These are phyloP conservation scores for Thomomys bottae DNA, from an alignment of 2,113 vertebrate genomes.

Conservation along the genomic window DNA sequence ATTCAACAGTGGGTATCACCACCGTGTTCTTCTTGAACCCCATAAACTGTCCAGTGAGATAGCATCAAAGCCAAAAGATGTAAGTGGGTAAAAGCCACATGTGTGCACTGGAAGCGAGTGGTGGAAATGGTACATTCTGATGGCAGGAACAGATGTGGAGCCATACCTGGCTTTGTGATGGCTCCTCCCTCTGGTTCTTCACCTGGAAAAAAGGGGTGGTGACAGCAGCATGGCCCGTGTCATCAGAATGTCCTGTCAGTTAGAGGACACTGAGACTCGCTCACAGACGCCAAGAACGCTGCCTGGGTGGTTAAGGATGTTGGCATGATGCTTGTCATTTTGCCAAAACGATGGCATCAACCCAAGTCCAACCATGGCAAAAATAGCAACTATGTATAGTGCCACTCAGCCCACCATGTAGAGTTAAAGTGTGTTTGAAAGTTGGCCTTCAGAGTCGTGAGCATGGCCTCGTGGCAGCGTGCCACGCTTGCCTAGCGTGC, in stretches of 20 bases:
- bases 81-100: not conserved
- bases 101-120: not conserved
- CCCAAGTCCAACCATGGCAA: not conserved
- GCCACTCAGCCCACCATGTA: not conserved
- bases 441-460: too few species aligned
- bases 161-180: not conserved
- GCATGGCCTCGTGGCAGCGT: too few species aligned
- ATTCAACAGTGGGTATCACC: not conserved
- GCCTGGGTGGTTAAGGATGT: fast-evolving
- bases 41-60: fast-evolving
- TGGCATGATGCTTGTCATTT: too few species aligned
- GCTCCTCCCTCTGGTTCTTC: not conserved
- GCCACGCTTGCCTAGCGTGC: too few species aligned
- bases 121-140: fast-evolving
- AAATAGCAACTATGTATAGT: fast-evolving
- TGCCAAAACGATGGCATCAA: not conserved
- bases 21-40: too few species aligned
- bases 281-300: fast-evolving
- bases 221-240: fast-evolving
- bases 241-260: fast-evolving
- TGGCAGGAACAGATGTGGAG: fast-evolving
- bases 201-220: fast-evolving
- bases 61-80: fast-evolving
- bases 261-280: fast-evolving
- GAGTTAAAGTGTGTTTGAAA: not conserved